phyloP scores from a whole-genome alignment of 1,140 invertebrate genomes.

The Anoplolepis gracilipes region DNA sequence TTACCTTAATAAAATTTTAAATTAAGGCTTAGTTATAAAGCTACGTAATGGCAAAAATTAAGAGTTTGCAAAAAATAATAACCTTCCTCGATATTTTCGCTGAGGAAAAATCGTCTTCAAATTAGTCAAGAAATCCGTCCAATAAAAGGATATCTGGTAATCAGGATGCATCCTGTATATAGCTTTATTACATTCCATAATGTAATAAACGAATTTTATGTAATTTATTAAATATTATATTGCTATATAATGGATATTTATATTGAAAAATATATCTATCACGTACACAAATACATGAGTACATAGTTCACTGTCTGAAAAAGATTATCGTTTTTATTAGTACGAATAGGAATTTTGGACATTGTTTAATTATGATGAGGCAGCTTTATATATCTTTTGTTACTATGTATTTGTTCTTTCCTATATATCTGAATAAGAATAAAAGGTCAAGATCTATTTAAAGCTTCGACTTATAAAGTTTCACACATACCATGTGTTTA shows the following conservation, averaged over 20 bases:
- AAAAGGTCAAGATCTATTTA: neutral
- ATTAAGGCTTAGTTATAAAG: too few species aligned
- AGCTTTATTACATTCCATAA: neutral
- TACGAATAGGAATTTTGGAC: neutral
- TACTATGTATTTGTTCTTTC: neutral
- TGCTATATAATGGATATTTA: neutral
- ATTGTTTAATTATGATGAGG: slow-evolving; percentile 1
- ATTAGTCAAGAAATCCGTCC: too few species aligned
- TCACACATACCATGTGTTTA: too few species aligned
- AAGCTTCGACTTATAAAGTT: neutral
- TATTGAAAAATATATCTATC: neutral
- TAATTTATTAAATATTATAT: neutral
- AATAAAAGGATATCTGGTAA: too few species aligned
- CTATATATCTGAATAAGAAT: neutral
- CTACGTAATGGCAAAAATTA: too few species aligned
- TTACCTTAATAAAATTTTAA: too few species aligned
- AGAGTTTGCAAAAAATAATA: too few species aligned
- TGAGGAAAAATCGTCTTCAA: too few species aligned
- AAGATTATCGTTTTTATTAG: slow-evolving; percentile 12
- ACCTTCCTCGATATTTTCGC: too few species aligned
- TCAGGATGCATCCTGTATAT: too few species aligned
- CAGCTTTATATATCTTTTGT: neutral
- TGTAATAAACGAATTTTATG: neutral
- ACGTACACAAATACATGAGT: neutral
- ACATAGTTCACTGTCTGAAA: neutral